Conservation (phyloP, 2,113 vertebrate genomes). For the Neolamprologus longior region DNA sequence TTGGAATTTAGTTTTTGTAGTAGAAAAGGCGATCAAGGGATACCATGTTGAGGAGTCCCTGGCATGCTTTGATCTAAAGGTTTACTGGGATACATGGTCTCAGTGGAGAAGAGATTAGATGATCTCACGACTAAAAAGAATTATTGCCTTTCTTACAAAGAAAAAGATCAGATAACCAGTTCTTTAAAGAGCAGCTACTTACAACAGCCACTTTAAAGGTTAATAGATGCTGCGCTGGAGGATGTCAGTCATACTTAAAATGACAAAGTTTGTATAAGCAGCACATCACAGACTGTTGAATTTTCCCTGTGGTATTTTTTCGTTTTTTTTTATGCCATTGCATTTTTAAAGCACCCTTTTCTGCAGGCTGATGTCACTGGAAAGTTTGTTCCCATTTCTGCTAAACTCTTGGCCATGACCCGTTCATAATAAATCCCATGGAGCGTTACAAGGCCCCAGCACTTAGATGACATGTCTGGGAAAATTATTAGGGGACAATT, state of each 20-base stretch:
- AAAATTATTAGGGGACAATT: neutral
- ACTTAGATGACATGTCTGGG: neutral
- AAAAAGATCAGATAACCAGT: neutral
- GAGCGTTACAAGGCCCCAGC: neutral
- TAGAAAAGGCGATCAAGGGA: conserved; percentile 38
- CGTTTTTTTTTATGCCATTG: neutral
- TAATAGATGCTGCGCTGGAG: neutral
- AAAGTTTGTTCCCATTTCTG: neutral
- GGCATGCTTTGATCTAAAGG: conserved; percentile 36
- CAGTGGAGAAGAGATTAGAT: conserved; percentile 30
- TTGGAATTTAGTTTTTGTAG: conserved; percentile 38
- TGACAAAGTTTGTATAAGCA: neutral
- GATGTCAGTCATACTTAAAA: conserved; percentile 8
- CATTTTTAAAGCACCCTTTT: neutral
- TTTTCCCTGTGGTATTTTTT: neutral
- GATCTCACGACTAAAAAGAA: conserved; percentile 5
- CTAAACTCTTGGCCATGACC: neutral
- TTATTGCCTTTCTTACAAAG: neutral
- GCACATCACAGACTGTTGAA: neutral
- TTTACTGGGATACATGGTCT: conserved; percentile 18
- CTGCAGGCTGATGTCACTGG: neutral
- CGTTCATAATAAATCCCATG: neutral
- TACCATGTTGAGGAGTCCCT: conserved; percentile 1
- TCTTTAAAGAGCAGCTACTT: conserved; percentile 9
- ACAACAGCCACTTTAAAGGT: conserved; percentile 20